These are phyloP conservation scores for Leuctra nigra DNA, from an alignment of 2,888 invertebrate genomes.

Conservation along the genomic window DNA sequence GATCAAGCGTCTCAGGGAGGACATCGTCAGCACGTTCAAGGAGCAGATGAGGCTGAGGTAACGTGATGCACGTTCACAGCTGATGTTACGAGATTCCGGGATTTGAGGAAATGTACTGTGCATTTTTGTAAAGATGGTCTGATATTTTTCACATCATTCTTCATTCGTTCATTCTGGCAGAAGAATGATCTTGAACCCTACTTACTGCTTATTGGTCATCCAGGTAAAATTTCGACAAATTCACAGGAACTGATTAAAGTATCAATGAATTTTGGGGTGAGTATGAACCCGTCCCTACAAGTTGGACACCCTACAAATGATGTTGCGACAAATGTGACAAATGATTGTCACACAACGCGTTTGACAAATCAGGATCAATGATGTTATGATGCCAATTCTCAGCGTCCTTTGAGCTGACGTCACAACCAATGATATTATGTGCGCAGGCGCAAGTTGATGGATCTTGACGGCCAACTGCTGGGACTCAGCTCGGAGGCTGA, in stretches of 20 bases:
- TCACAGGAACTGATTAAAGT: no score
- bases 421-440: background rate
- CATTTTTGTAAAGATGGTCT: background rate
- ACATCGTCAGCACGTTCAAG: conserved; percentile 82
- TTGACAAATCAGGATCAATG: no score
- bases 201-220: no score
- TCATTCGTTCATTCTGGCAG: no score
- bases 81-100: background rate
- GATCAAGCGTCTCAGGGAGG: conserved; percentile 58
- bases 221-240: no score
- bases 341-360: no score
- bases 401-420: no score
- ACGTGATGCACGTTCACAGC: background rate
- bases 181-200: background rate
- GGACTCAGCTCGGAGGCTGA: conserved; percentile 85
- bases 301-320: no score
- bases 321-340: no score
- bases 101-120: background rate
- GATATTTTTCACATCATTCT: background rate
- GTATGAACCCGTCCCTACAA: no score
- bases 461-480: conserved; percentile 81
- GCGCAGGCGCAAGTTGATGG: conserved; percentile 67
- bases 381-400: no score
- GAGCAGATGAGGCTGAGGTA: conserved; percentile 84
- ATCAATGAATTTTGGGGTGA: no score